phyloP scores from a whole-genome alignment of 1,140 invertebrate genomes.

The Drosophila insularis region DNA sequence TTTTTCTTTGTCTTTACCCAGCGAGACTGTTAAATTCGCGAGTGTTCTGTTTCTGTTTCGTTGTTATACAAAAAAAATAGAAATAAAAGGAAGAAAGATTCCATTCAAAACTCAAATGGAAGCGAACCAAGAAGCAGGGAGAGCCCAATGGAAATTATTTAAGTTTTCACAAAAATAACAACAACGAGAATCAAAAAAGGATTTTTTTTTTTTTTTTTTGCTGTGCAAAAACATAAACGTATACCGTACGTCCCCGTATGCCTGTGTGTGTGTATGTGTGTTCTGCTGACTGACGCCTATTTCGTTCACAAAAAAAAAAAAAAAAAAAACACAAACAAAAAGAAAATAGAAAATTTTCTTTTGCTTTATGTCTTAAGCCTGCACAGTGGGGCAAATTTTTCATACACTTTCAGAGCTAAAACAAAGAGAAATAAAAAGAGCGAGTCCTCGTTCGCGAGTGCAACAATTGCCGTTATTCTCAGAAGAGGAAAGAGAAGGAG shows the following conservation, averaged over 20 bases:
- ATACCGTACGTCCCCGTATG: background rate
- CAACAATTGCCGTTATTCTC: background rate
- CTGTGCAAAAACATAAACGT: constrained; percentile 8
- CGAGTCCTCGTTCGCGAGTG: background rate
- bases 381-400: background rate
- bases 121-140: background rate
- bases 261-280: background rate
- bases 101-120: background rate
- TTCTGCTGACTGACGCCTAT: background rate
- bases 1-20: background rate
- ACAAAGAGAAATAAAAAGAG: background rate
- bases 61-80: background rate
- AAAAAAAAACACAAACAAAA: background rate
- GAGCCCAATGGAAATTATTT: background rate
- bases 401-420: background rate
- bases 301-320: background rate
- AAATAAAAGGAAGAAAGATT: background rate
- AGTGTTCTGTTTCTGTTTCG: background rate
- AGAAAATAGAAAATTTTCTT: background rate
- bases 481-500: background rate
- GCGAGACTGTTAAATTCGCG: constrained; percentile 1
- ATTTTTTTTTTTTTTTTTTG: background rate
- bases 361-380: background rate
- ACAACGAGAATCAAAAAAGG: background rate
- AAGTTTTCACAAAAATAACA: background rate